Conservation (phyloP, 2,888 invertebrate genomes). For the Drosophila prolongata region DNA sequence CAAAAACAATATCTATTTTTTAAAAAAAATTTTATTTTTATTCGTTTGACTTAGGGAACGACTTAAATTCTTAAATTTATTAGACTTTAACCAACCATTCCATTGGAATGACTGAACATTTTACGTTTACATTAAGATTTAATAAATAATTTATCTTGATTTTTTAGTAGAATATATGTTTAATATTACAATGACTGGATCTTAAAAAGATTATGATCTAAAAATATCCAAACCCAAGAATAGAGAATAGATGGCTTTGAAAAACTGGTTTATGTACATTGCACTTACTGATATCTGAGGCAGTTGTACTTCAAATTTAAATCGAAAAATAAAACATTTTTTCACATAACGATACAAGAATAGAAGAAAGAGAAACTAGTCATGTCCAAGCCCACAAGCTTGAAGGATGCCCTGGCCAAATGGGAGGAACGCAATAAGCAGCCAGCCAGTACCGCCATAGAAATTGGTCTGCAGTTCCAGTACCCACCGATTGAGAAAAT, state of each 20-base stretch:
- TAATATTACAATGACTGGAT: no score
- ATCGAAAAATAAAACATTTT: not conserved
- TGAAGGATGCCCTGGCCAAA: constrained; percentile 93
- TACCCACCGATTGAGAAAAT: constrained; percentile 98
- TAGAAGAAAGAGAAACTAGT: not conserved
- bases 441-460: constrained; percentile 88
- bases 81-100: no score
- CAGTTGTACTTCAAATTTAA: not conserved
- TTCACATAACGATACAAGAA: not conserved
- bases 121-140: no score
- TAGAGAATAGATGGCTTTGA: not conserved
- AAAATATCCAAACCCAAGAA: no score
- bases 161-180: no score
- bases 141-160: no score
- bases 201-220: no score
- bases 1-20: no score
- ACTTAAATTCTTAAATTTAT: no score
- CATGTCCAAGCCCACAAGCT: constrained; percentile 89
- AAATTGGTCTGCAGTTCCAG: constrained; percentile 93
- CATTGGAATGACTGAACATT: no score
- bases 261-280: not conserved
- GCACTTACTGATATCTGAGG: not conserved
- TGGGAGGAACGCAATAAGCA: constrained; percentile 92
- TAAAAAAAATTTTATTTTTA: no score
- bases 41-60: no score